A percentile compares a stretch with the other conserved stretches of the same genome.
Evolutionary conservation across 2,113 vertebrate genomes (phyloP).

Genomic region (Trichomycterus rosablanca): DNA sequence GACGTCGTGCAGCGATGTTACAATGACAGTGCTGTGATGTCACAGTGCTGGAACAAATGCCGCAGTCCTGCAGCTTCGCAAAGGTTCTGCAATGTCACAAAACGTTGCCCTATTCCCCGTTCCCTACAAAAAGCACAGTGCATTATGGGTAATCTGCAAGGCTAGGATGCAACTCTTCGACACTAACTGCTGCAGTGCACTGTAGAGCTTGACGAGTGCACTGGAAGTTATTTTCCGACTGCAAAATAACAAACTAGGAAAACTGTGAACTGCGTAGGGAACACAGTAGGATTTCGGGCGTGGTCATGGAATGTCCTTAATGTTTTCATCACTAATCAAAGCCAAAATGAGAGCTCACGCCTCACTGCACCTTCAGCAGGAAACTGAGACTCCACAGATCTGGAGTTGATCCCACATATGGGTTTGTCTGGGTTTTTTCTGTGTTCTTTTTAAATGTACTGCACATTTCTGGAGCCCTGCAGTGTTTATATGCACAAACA

Average conservation of each 20-base stretch:
- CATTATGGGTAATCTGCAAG: not conserved
- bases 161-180: not conserved
- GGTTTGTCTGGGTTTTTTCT: conserved; percentile 37
- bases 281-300: not conserved
- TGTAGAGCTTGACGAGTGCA: not conserved
- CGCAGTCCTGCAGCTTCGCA: no score
- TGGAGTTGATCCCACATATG: conserved; percentile 58
- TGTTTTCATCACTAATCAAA: conserved; percentile 32
- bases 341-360: conserved; percentile 47
- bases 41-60: no score
- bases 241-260: not conserved
- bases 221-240: no score
- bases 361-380: conserved; percentile 61
- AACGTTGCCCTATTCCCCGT: not conserved
- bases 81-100: no score
- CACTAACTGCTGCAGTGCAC: not conserved
- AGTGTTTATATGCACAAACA: conserved; percentile 71
- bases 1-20: no score
- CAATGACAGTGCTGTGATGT: no score
- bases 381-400: conserved; percentile 65
- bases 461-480: conserved; percentile 57
- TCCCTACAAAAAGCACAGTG: not conserved
- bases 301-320: not conserved
- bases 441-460: conserved; percentile 39
- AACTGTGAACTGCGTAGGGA: not conserved